These are phyloP conservation scores for Ischnus inquisitorius DNA, from an alignment of 2,888 invertebrate species.

Conservation along the genomic window DNA sequence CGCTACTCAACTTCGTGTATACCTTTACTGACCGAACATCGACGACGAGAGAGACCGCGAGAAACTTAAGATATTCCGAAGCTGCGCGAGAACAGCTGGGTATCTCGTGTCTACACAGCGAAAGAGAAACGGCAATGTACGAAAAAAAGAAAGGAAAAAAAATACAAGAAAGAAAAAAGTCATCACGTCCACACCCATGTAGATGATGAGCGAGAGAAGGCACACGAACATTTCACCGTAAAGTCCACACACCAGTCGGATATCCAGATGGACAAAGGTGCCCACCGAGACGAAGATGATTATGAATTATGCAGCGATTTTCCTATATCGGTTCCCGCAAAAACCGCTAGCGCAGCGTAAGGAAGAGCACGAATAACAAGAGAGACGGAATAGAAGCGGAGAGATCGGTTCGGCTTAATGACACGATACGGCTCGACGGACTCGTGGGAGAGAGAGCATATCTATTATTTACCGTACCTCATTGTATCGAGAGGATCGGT, in stretches of 20 bases:
- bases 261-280: conserved; percentile 53
- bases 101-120: conserved; percentile 19
- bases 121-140: neutral
- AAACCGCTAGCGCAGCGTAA: conserved; percentile 8
- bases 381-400: conserved; percentile 31
- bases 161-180: neutral
- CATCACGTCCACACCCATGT: conserved; percentile 21
- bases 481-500: conserved; percentile 71
- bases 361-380: conserved; percentile 21
- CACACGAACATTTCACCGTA: neutral
- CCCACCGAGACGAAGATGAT: conserved; percentile 47
- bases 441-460: conserved; percentile 70
- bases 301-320: conserved; percentile 68
- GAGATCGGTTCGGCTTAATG: conserved; percentile 66
- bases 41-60: conserved; percentile 24
- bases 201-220: neutral
- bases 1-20: conserved; percentile 12
- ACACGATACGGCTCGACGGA: conserved; percentile 70
- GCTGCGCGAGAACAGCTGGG: conserved; percentile 28
- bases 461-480: conserved; percentile 73
- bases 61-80: neutral
- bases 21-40: conserved; percentile 5
- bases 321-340: conserved; percentile 45
- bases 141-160: neutral
- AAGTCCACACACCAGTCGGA: conserved; percentile 30